Evolutionary conservation across 2,113 vertebrate species (phyloP), one percentile per base, ranked within the genome.

Genomic region (Pimephales promelas): DNA sequence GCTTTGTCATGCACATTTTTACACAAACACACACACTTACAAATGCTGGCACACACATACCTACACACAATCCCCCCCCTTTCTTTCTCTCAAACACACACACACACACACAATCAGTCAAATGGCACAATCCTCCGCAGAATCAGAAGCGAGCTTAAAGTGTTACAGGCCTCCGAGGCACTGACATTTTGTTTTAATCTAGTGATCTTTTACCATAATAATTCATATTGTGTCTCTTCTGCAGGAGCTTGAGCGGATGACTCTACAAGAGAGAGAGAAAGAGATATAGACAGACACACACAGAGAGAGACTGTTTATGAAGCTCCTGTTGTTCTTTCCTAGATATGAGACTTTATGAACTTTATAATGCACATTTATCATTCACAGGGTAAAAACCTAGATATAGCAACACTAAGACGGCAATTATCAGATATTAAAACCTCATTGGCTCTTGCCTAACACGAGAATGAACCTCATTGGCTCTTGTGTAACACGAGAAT

Each of bases 141-240:
- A 83, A 80, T 64, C 52, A 66, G 10, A 59, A 77, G 40, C 54
- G 70, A 83, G 62, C 20, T 87, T 87, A 72, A 81, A 72, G 78
- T 76, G 36, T 77, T 57, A 20, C 45, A 43, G 28, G 10, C 20
- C 64, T 72, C 78, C 47, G 62, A 52, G 77, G 78, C 49, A 5
- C 83, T 86, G 85, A 71, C 85, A 86, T 86, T 86, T 84, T 14
- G 45, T 68, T 84, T 86, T 71, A 86, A 74, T 81, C 85, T 81
- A 49, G 68, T 84, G 82, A 86, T 78, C 85, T 86, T 86, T 84
- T 52, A 77, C 84, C 82, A 77, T 81, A 77, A 86, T 86, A 86
- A 83, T 84, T 84, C 77, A 81, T 84, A 59, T 86, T 61, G 83
- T 84, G 73, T 79, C 54, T 79, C 36, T 62, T 75, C 72, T 57